Evolutionary conservation across 1,140 invertebrate species (phyloP).

Genomic region (Varroa destructor): DNA sequence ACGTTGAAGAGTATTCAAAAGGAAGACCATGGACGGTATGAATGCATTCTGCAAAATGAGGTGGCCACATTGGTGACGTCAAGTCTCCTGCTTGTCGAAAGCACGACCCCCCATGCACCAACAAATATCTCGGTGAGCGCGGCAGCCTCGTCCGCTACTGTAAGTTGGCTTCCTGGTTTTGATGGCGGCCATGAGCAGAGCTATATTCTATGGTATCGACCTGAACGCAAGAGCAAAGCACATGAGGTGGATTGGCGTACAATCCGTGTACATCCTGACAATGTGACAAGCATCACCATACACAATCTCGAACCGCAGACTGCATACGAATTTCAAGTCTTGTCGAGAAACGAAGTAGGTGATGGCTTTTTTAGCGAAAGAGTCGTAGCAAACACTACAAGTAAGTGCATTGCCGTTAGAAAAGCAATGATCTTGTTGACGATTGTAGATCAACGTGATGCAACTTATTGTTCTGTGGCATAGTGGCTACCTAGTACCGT

Average conservation of each 20-base stretch:
- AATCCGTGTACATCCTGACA: slow-evolving; percentile 74
- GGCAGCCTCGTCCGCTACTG: slow-evolving; percentile 65
- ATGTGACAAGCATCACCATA: slow-evolving; percentile 72
- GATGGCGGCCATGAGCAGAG: slow-evolving; percentile 87
- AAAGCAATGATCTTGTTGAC: not conserved
- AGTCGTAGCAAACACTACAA: slow-evolving; percentile 69
- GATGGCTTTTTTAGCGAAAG: slow-evolving; percentile 86
- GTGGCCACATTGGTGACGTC: slow-evolving; percentile 75
- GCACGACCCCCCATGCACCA: slow-evolving; percentile 84
- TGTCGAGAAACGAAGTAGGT: slow-evolving; percentile 77
- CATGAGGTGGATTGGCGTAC: slow-evolving; percentile 56
- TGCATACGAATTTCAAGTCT: slow-evolving; percentile 83
- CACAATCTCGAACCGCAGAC: slow-evolving; percentile 72
- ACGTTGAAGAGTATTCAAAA: slow-evolving; percentile 72
- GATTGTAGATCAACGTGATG: not conserved
- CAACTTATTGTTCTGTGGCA: no score
- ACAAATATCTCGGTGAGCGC: slow-evolving; percentile 74
- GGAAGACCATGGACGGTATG: slow-evolving; percentile 80
- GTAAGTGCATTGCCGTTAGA: slow-evolving; percentile 46
- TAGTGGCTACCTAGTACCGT: no score
- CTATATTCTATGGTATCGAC: slow-evolving; percentile 69
- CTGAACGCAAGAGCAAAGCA: not conserved
- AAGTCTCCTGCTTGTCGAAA: slow-evolving; percentile 75
- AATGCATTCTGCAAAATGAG: slow-evolving; percentile 84
- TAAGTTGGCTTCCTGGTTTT: slow-evolving; percentile 83